Evolutionary conservation across 1,140 invertebrate genomes (phyloP), one percentile per base, ranked within the genome.

Genomic region (Micrasema minimum): DNA sequence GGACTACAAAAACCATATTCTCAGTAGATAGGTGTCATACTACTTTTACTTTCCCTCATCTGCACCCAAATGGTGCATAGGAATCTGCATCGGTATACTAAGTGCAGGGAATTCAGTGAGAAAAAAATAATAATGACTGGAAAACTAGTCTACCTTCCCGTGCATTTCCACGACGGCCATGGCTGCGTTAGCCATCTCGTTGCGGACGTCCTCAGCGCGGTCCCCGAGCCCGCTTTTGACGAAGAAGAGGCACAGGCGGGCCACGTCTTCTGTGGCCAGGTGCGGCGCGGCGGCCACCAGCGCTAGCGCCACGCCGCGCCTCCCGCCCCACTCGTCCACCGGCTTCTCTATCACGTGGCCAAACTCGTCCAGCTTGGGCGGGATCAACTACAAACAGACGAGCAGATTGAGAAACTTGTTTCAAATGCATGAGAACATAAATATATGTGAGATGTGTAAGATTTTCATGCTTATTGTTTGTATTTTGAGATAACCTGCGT

Each of bases 171-270:
- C 93, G 59, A 94, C 88, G 59, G 91, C 91, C 69, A 98, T 87
- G n/a, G 96, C 96, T 31, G 97, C 96, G 69, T 91, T 91, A 50
- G 98, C 85, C 96, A 99, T 99, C 79, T 95, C 90, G 22, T 89
- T 90, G 18, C 95, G 86, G 3, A 99, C 97, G 14, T 88, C 85
- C 72, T 90, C 87, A 79, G 91, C 89, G 16, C 96, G 86, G 85
- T 99, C 97, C 2, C 91, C 91, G 3, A 99, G 86, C 1, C 93
- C 95, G 51, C 90, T 89, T 0, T 91, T 88, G 9, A 99, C 95
- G 81, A 97, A 96, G 84, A 93, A 94, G 71, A 89, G 86, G 66
- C 96, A 90, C 6, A 95, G 84, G 46, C 83, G 81, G 9, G 89
- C 86, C 38, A 97, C 89, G 37, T 88, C 85, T 16, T 90, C 87